Conservation (phyloP, 2,888 invertebrate species). For the Chymomyza fuscimana region DNA sequence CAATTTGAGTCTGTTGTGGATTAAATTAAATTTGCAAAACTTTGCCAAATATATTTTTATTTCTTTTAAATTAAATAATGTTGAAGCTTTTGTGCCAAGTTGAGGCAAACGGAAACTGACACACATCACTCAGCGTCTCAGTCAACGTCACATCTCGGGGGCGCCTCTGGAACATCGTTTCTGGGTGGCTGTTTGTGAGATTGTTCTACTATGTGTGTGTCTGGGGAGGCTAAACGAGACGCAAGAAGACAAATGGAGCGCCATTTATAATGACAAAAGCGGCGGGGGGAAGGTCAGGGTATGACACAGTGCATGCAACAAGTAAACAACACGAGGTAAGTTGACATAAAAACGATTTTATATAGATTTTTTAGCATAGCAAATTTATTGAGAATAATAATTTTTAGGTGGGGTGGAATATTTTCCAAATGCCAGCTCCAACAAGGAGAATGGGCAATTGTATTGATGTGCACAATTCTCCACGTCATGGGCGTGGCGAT, state of each 20-base stretch:
- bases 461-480: slow-evolving; percentile 82
- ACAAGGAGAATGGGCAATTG: slow-evolving; percentile 85
- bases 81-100: slow-evolving; percentile 33
- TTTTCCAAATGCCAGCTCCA: slow-evolving; percentile 86
- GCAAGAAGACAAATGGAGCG: slow-evolving; percentile 58
- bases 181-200: not conserved
- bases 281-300: not conserved
- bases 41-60: slow-evolving; percentile 52
- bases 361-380: slow-evolving; percentile 43
- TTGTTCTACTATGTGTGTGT: not conserved
- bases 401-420: slow-evolving; percentile 74
- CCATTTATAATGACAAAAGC: slow-evolving; percentile 49
- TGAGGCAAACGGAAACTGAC: slow-evolving; percentile 33
- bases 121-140: slow-evolving; percentile 50
- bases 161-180: not conserved
- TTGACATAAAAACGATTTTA: slow-evolving; percentile 51
- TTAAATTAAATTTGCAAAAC: slow-evolving; percentile 63
- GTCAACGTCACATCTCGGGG: slow-evolving; percentile 1
- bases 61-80: slow-evolving; percentile 68
- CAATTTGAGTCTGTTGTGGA: slow-evolving; percentile 46
- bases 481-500: slow-evolving; percentile 80
- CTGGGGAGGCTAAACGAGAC: not conserved
- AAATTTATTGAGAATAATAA: slow-evolving; percentile 69
- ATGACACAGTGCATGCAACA: slow-evolving; percentile 44
- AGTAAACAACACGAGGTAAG: slow-evolving; percentile 25